phyloP scores from a whole-genome alignment of 2,888 invertebrate species.

The Pristionchus entomophagus region DNA sequence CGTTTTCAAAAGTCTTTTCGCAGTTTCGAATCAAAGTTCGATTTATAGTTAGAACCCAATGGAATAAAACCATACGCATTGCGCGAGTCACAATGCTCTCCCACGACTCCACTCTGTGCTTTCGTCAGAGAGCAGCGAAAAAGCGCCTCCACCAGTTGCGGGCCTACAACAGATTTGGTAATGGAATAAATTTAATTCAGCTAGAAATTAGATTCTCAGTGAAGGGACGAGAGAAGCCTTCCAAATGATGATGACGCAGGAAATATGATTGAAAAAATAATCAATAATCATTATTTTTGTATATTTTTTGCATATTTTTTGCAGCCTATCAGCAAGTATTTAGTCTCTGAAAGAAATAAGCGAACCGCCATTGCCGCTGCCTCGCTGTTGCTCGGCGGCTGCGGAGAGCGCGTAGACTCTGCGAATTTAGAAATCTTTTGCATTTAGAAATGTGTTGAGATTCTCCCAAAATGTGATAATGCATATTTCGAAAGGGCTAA shows the following conservation, averaged over 20 bases:
- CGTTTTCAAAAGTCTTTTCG: neutral
- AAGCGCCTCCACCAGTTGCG: conserved; percentile 59
- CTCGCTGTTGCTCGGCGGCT: conserved; percentile 25
- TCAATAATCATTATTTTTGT: too few species aligned
- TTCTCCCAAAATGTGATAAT: neutral
- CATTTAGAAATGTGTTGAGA: neutral
- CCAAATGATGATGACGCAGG: too few species aligned
- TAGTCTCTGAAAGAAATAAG: too few species aligned
- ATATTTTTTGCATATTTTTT: too few species aligned
- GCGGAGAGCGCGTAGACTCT: conserved; percentile 64
- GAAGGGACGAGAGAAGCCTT: too few species aligned
- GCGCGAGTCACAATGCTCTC: conserved; percentile 53
- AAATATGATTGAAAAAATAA: too few species aligned
- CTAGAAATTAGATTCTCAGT: too few species aligned
- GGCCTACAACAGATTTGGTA: conserved; percentile 35
- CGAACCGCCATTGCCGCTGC: too few species aligned
- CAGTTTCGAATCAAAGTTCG: neutral
- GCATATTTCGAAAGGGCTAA: neutral
- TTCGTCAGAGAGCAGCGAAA: conserved; percentile 67
- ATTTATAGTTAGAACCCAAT: neutral
- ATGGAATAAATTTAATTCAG: too few species aligned
- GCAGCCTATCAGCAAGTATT: too few species aligned
- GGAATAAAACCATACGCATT: conserved; percentile 24
- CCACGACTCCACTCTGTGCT: conserved; percentile 53
- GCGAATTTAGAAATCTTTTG: conserved; percentile 36